Base-by-base conservation (phyloP, 2,797 vertebrate genomes). In the Pygocentrus nattereri region DNA sequence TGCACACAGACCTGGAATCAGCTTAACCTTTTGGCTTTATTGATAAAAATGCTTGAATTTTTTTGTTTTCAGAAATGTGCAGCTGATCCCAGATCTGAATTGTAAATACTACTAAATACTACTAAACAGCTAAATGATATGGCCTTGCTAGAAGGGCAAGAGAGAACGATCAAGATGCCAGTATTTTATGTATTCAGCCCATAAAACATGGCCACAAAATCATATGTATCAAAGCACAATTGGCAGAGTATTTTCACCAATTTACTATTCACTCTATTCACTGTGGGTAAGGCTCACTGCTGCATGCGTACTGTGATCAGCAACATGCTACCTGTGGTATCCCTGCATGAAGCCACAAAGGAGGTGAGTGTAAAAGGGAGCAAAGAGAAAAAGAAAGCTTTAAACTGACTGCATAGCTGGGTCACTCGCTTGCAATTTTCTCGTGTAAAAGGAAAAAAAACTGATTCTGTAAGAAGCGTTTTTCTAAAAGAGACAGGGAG, bases 281-380 rank as follows among this genome's bases (percentile, higher is more conserved):
- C 50, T 52, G 15, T 16, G 21, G 38, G 11, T 30, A 75, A 69
- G 41, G 49, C 13, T 59, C 52, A 62, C 21, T 62, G n/a, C 19
- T 25, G 38, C 25, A 31, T 49, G n/a, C 5, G 27, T 13, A 18
- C 2, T n/a, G 54, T n/a, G 47, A 56, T 21, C 25, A 4, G 21
- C 25, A 70, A 25, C 3, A 41, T 61, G 64, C 54, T 75, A 84
- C 34, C 82, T 72, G 38, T 65, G n/a, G 79, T 64, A 65, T 79
- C 56, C 47, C 34, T 79, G 59, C 27, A 15, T 18, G 52, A 54
- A 61, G 74, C 72, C 71, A 83, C 27, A 82, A 68, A 68, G 67
- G 4, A n/a, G 52, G 47, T 61, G 44, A 61, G 47, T 50, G 41
- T 71, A 65, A n/a, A 54, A 4, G 30, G 19, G 3, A 21, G 62